Conservation (phyloP, 2,797 vertebrate genomes). For the Hemitrygon akajei region DNA sequence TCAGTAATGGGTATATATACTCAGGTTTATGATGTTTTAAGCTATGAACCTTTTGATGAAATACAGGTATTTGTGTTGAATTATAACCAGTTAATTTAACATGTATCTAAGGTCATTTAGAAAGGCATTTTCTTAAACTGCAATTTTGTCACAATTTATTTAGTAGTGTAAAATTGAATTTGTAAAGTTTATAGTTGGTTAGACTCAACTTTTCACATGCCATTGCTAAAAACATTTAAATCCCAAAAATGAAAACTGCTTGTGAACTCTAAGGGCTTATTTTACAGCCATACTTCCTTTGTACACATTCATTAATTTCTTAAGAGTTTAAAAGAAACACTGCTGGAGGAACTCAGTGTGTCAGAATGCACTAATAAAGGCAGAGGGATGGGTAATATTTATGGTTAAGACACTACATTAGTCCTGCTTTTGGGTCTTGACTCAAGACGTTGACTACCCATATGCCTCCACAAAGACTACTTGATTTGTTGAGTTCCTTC, state of each 20-base stretch:
- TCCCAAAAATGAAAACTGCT: neutral
- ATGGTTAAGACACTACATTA: too few relatives aligned
- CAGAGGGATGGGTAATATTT: too few relatives aligned
- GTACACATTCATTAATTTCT: neutral
- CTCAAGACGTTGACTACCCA: too few relatives aligned
- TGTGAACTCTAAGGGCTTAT: neutral
- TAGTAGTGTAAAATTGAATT: neutral
- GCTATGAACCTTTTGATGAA: neutral
- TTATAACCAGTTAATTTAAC: neutral
- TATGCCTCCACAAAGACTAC: neutral
- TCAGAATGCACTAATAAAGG: too few relatives aligned
- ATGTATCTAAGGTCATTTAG: neutral
- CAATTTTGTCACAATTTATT: neutral
- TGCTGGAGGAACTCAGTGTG: too few relatives aligned
- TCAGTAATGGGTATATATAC: neutral
- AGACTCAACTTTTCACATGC: neutral
- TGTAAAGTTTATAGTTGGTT: neutral
- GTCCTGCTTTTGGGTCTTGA: too few relatives aligned
- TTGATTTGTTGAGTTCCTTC: too few relatives aligned
- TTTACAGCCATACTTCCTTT: neutral
- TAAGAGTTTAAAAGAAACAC: too few relatives aligned
- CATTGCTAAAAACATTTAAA: neutral
- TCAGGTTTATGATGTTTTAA: neutral
- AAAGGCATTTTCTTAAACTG: neutral
- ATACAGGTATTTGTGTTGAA: too few relatives aligned